Evolutionary conservation across 1,140 invertebrate species (phyloP).

Genomic region (Rhizoglyphus robini): DNA sequence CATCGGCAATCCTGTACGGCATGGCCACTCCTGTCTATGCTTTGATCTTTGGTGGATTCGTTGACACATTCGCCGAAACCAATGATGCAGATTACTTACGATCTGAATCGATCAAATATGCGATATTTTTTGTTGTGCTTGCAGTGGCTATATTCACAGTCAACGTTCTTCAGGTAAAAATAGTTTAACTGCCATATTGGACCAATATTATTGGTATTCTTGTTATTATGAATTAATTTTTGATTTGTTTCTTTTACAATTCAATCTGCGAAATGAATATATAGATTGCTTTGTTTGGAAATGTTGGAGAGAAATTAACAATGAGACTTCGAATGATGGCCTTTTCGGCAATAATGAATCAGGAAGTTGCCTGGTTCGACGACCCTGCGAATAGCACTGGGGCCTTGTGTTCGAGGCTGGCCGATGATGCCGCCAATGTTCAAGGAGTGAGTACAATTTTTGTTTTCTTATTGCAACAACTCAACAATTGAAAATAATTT

Average conservation of each 20-base stretch:
- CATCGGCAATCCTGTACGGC: conserved; percentile 18
- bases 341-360: conserved; percentile 53
- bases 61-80: conserved; percentile 4
- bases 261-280: too few species aligned
- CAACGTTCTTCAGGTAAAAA: background rate
- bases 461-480: background rate
- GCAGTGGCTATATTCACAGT: conserved; percentile 8
- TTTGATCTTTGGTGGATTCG: conserved; percentile 18
- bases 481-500: background rate
- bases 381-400: conserved; percentile 56
- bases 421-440: conserved; percentile 61
- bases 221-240: too few species aligned
- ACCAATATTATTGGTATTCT: too few species aligned
- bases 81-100: background rate
- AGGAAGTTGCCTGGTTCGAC: conserved; percentile 67
- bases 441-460: conserved; percentile 48
- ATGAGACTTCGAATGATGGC: conserved; percentile 47
- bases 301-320: conserved; percentile 57
- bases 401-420: conserved; percentile 56
- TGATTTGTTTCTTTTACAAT: too few species aligned
- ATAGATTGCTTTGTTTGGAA: conserved; percentile 51
- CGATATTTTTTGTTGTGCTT: conserved; percentile 1
- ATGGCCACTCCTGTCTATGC: conserved; percentile 18
- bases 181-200: background rate
- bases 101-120: background rate